phyloP scores from a whole-genome alignment of 1,140 invertebrate genomes.

The Dendroctonus ponderosae region DNA sequence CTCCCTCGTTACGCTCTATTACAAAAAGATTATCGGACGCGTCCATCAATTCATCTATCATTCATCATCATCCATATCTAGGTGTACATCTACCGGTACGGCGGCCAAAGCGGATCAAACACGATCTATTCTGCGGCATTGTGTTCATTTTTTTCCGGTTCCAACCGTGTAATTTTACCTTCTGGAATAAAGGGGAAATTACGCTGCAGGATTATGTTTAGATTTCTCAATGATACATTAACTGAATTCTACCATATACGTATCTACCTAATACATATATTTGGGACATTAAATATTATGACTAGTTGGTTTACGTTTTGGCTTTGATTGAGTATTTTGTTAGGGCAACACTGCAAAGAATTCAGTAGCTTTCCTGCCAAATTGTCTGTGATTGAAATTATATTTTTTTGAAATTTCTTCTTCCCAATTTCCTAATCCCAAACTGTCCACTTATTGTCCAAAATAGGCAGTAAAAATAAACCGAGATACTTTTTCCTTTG shows the following conservation, averaged over 20 bases:
- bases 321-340: not conserved
- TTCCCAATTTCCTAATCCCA: too few relatives aligned
- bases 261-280: too few relatives aligned
- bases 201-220: too few relatives aligned
- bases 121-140: not conserved
- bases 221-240: too few relatives aligned
- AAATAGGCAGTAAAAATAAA: too few relatives aligned
- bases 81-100: not conserved
- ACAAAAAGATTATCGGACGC: not conserved
- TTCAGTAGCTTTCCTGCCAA: not conserved
- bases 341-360: not conserved
- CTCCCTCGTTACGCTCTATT: constrained; percentile 1
- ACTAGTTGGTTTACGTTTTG: not conserved
- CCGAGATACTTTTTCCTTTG: too few relatives aligned
- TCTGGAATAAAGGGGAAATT: not conserved
- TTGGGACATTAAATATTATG: not conserved
- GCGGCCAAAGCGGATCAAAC: constrained; percentile 1
- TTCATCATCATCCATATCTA: not conserved
- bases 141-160: not conserved
- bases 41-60: not conserved
- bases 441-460: too few relatives aligned
- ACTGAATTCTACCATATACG: too few relatives aligned
- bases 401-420: too few relatives aligned
- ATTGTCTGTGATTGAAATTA: too few relatives aligned
- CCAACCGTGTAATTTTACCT: not conserved